Evolutionary conservation across 2,888 invertebrate genomes (phyloP), one percentile per base, ranked within the genome.

Genomic region (Ophioninae sp.): DNA sequence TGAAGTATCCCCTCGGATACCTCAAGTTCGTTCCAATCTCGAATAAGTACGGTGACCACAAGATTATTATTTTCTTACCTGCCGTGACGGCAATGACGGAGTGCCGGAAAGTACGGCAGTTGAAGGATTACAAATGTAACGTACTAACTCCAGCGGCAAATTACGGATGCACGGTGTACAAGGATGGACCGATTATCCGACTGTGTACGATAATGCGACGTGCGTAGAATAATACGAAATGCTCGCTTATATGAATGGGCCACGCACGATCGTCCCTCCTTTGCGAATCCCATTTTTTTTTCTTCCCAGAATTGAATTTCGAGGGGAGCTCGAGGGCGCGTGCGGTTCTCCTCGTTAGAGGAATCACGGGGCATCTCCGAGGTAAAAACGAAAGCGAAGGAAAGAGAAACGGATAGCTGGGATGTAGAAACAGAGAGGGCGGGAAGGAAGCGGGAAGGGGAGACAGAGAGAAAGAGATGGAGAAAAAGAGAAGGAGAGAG

Each of bases 301-400:
- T 85, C 17, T 50, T 83, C 83, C 21, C 72, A 84, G 86, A 83
- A 86, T 85, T 86, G 83, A 86, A 85, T 85, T 81, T 84, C 82
- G 79, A 81, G 81, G 70, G 82, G 79, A 81, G 82, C 80, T 86
- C 77, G 75, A 70, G 79, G 85, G 85, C 86, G 86, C 86, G 85
- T 86, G 86, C 85, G 85, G 84, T 81, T 86, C 83, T 77, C 80
- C 83, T 86, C 85, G 86, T 86, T 86, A 86, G 79, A 83, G 75
- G 79, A 73, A 83, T 70, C 79, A 79, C 17, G 59, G 75, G 37
- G 69, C 37, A 70, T 57, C 50, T 59, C 7, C n/a, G 67, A 68
- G 64, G 37, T 44, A 41, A 56, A 64, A 65, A 44, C 41, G 69
- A 79, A 82, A 50, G 65, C 50, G 37, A 20, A 59, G 79, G 65